Evolutionary conservation across 2,113 vertebrate species (phyloP).

Genomic region (Athene noctua): DNA sequence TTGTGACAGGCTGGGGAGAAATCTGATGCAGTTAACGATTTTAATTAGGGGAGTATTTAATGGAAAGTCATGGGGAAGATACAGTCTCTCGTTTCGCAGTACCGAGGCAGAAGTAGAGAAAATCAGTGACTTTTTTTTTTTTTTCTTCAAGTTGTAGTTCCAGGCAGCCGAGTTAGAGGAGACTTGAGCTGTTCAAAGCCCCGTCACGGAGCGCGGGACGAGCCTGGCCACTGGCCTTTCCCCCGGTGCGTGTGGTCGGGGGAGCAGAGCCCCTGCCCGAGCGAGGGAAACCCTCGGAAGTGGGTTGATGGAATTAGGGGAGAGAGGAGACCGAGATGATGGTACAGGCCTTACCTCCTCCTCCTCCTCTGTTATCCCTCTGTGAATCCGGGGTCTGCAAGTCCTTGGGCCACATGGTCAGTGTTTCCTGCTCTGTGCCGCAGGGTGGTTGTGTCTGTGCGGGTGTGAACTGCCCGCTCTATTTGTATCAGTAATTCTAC

Average conservation of each 20-base stretch:
- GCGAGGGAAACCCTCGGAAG: background rate
- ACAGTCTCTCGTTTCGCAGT: background rate
- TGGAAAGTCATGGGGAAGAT: background rate
- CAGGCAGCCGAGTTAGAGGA: fast-evolving
- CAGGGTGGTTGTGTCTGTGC: too few relatives aligned
- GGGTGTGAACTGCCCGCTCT: too few relatives aligned
- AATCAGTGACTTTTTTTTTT: background rate
- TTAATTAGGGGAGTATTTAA: background rate
- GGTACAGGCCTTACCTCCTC: too few relatives aligned
- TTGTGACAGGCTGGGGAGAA: background rate
- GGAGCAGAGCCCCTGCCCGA: too few relatives aligned
- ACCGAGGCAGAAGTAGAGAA: background rate
- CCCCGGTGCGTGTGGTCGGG: too few relatives aligned
- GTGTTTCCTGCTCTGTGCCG: too few relatives aligned
- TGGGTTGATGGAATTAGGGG: background rate
- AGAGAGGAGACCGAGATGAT: too few relatives aligned
- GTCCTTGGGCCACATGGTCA: fast-evolving
- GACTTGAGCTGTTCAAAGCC: too few relatives aligned
- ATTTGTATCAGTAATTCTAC: background rate
- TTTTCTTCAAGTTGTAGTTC: fast-evolving
- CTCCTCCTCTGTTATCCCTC: too few relatives aligned
- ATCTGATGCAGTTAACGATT: fast-evolving
- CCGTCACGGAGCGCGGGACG: too few relatives aligned
- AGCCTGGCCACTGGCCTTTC: too few relatives aligned
- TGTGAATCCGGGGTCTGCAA: fast-evolving